Base-by-base conservation (phyloP, 2,797 vertebrate species). In the Notamacropus eugenii region DNA sequence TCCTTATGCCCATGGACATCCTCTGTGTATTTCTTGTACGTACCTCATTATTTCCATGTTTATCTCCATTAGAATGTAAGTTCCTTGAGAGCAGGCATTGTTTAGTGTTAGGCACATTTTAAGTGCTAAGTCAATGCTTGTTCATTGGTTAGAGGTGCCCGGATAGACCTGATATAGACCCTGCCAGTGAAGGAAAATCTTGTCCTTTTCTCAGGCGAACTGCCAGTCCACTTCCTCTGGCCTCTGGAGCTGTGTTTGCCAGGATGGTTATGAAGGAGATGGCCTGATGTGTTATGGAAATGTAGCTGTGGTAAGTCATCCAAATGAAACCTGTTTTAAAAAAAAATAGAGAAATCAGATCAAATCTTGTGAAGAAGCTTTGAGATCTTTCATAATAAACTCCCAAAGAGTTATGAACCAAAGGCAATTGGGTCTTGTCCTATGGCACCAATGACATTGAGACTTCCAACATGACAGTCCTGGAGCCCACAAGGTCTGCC, bases 231-330 rank as follows among this genome's bases (percentile, higher is more conserved):
- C 98, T 55, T 93, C 97, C 29, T 97, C 98, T 14, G 98, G 62
- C 3, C n/a, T 95, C 96, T 99, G 99, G 99, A 97, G 98, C 13
- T 99, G 99, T 54, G 98, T 99, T 12, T 99, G 99, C 96, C 98
- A 98, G 13, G 96, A 98, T 0, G 99, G 99, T 3, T 99, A 99
- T 0, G 57, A 97, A 90, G 99, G 99, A 57, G 98, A 99, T 0
- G 99, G 99, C 1, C 98, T 90, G 0, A 92, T 98, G 3, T 99
- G 99, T 97, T 99, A 99, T 0, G 99, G 99, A 2, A 99, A 98
- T 0, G 97, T 99, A 29, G 98, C 98, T 9, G 98, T 99, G 98
- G 99, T 99, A 98, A 98, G 98, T 98, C 46, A 46, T 27, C 93
- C 0, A 22, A 1, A 54, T 3, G 29, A 62, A 19, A 1, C 14